These are phyloP conservation scores for Calameuta filiformis DNA, from an alignment of 2,888 invertebrate genomes.

Conservation along the genomic window DNA sequence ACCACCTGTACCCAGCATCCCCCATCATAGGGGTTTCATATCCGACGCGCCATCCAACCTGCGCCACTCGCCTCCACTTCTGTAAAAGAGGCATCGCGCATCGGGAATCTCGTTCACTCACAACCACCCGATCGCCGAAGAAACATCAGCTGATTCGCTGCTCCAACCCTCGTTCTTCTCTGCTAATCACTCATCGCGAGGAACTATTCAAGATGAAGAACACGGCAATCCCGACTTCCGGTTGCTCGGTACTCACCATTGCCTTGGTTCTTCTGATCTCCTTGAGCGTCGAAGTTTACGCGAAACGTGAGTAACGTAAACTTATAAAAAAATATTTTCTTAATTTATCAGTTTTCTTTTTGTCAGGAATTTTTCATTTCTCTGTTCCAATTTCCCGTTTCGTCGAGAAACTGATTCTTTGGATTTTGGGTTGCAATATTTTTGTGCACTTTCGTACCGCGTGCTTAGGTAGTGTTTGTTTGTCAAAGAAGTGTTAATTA, in stretches of 20 bases:
- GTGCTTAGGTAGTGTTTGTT: too few species aligned
- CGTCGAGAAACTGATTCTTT: too few species aligned
- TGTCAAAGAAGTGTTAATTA: too few species aligned
- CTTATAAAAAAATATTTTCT: background rate
- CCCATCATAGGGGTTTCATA: conserved; percentile 23
- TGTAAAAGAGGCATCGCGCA: conserved; percentile 30
- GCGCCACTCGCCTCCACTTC: conserved; percentile 26
- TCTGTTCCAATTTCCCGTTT: background rate
- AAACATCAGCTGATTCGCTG: conserved; percentile 38
- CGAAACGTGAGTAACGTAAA: background rate
- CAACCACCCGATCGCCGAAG: conserved; percentile 55
- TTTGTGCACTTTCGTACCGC: too few species aligned
- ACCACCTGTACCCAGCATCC: conserved; percentile 28
- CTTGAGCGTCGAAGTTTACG: background rate
- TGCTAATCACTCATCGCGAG: too few species aligned
- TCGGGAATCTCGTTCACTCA: conserved; percentile 49
- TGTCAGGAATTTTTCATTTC: background rate
- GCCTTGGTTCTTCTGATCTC: background rate
- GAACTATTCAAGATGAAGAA: too few species aligned
- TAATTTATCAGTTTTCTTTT: background rate
- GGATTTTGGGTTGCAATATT: too few species aligned
- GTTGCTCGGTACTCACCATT: background rate
- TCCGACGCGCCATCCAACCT: conserved; percentile 28
- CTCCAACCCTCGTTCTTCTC: background rate
- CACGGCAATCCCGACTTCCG: too few species aligned